Evolutionary conservation across 2,113 vertebrate species (phyloP).

Genomic region (Daphoenositta chrysoptera): DNA sequence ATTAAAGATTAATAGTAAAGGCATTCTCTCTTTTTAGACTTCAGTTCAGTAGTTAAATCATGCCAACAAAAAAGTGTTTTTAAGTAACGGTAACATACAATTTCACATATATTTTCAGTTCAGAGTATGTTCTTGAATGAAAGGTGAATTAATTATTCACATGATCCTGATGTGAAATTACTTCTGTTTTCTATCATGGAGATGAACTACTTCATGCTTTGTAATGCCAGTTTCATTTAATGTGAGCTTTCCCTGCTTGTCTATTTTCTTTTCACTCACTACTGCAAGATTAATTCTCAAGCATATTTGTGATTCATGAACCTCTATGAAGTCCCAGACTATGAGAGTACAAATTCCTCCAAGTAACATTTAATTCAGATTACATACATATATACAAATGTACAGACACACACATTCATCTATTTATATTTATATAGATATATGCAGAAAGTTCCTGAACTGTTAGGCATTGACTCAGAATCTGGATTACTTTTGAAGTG

Average conservation of each 20-base stretch:
- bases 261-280: not conserved
- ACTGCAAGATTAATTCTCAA: not conserved
- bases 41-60: not conserved
- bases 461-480: not conserved
- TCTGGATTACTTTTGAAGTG: not conserved
- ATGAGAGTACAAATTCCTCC: not conserved
- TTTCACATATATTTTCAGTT: not conserved
- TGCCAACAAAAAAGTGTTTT: not conserved
- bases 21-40: not conserved
- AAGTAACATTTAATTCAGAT: not conserved
- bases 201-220: not conserved
- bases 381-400: not conserved
- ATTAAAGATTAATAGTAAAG: not conserved
- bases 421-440: not conserved
- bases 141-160: conserved; percentile 36
- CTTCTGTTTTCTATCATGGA: not conserved
- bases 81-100: not conserved
- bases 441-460: not conserved
- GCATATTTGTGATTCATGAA: not conserved
- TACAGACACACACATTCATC: not conserved
- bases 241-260: not conserved
- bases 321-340: not conserved
- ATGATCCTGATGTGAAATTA: not conserved
- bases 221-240: not conserved
- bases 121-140: not conserved